These are phyloP conservation scores for Epicampocera succincta DNA, from an alignment of 2,888 invertebrate species.

Conservation along the genomic window DNA sequence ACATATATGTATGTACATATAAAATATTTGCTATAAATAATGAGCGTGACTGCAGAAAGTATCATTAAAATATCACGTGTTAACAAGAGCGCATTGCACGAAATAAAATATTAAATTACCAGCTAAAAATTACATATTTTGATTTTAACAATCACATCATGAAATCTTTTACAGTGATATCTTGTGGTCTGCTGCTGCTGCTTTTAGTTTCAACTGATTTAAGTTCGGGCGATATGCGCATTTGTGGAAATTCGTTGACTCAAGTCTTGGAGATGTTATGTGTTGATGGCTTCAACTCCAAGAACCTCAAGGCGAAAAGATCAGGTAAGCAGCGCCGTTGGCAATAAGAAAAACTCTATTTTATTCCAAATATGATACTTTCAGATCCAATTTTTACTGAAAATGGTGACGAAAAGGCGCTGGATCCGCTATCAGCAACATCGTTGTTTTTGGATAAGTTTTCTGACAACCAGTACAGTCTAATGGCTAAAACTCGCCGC, in stretches of 20 bases:
- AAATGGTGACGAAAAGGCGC: too few relatives aligned
- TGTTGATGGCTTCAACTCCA: slow-evolving; percentile 38
- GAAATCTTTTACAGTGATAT: background rate
- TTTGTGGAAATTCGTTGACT: slow-evolving; percentile 23
- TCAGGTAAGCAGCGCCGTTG: slow-evolving; percentile 12
- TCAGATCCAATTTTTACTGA: too few relatives aligned
- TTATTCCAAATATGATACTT: too few relatives aligned
- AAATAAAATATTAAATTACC: background rate
- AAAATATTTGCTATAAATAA: slow-evolving; percentile 34
- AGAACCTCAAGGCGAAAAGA: slow-evolving; percentile 29
- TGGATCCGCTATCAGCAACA: background rate
- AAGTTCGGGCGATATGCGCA: slow-evolving; percentile 5
- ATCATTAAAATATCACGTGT: slow-evolving; percentile 3
- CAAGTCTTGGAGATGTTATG: slow-evolving; percentile 27
- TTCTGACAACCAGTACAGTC: slow-evolving; percentile 4
- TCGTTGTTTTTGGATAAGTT: slow-evolving; percentile 11
- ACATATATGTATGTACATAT: too few relatives aligned
- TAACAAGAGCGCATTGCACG: background rate
- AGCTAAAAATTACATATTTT: background rate
- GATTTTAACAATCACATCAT: background rate
- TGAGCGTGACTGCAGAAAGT: background rate
- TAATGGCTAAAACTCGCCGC: slow-evolving; percentile 40
- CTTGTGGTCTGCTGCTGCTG: background rate
- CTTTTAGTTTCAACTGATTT: slow-evolving; percentile 10
- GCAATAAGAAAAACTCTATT: too few relatives aligned